Conservation (phyloP, 2,888 invertebrate species). For the Lapara coniferarum region DNA sequence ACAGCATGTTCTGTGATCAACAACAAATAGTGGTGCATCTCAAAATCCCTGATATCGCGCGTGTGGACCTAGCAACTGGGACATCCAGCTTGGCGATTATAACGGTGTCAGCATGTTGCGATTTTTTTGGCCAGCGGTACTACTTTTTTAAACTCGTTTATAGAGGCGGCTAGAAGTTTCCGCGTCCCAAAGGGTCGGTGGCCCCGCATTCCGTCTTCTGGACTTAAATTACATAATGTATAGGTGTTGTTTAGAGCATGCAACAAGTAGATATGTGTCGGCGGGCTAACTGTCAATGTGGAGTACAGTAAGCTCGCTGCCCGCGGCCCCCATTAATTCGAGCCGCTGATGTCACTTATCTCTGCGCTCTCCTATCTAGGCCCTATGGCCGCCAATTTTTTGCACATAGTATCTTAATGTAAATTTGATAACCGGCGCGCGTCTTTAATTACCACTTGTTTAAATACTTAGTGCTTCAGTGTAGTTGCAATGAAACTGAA, state of each 20-base stretch:
- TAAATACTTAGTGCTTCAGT: conserved; percentile 65
- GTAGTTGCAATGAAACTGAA: conserved; percentile 54
- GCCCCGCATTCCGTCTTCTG: conserved; percentile 79
- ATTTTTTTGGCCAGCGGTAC: conserved; percentile 85
- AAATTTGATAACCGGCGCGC: conserved; percentile 75
- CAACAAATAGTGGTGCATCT: conserved; percentile 77
- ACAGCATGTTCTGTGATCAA: conserved; percentile 73
- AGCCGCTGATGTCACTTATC: conserved; percentile 84
- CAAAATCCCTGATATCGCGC: conserved; percentile 71
- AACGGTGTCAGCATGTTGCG: conserved; percentile 85
- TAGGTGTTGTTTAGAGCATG: conserved; percentile 79
- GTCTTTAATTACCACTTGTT: conserved; percentile 73
- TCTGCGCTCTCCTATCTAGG: conserved; percentile 82
- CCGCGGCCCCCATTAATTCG: conserved; percentile 83
- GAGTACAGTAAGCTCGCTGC: conserved; percentile 82
- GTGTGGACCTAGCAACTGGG: conserved; percentile 79
- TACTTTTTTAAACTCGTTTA: conserved; percentile 84
- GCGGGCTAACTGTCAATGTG: conserved; percentile 83
- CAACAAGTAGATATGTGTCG: conserved; percentile 84
- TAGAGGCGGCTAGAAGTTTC: conserved; percentile 83
- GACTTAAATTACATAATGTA: conserved; percentile 84
- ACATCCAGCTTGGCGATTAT: conserved; percentile 84
- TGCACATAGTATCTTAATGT: conserved; percentile 75
- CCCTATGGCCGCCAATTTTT: conserved; percentile 83
- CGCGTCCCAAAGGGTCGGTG: conserved; percentile 83